Base-by-base conservation (phyloP, 2,888 invertebrate genomes). In the Scaptomyza cyrtandrae region DNA sequence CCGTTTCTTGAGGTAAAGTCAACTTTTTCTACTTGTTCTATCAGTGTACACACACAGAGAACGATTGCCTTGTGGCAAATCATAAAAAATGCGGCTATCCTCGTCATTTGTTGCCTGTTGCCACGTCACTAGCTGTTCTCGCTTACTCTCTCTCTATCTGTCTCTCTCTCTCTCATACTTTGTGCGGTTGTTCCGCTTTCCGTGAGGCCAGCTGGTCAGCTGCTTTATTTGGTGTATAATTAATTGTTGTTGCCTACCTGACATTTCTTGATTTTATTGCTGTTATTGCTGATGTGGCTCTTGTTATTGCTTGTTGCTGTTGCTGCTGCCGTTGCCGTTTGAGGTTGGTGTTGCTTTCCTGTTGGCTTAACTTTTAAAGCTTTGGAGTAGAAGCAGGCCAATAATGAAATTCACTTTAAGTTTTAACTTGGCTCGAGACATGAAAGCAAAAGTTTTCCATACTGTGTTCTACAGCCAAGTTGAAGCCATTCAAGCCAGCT, bases 191-290 rank as follows among this genome's bases (percentile, higher is more conserved):
- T 45, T 41, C 44, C 52, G 14, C 14, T 31, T 16, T 27, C 52
- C 54, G 56, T 44, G 16, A 43, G 45, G 56, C 54, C 64, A 64
- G 69, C 52, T 69, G 69, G 80, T 45, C 83, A 71, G 66, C 48
- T 53, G 74, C 64, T 82, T 65, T 78, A 71, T 72, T 85, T 61
- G 59, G 76, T 74, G 65, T 85, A 87, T 81, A 83, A 83, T 87
- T 87, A 87, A 83, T 83, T 87, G 83, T 76, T 85, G 72, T 71
- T 63, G 67, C 61, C 70, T 57, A 78, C 75, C 87, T 81, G 83
- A 60, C 71, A 70, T 71, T 73, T 55, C 44, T 43, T n/a, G 33
- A n/a, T 52, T 33, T 48, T 37, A 43, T 58, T 66, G 44, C 29
- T 39, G 37, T 44, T 59, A 39, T 48, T 60, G 35, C 43, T 44